Percentiles rank a stretch among this genome's conserved stretches.
These are phyloP conservation scores for Selenia dentaria DNA, from an alignment of 2,888 invertebrate species.

Conservation along the genomic window DNA sequence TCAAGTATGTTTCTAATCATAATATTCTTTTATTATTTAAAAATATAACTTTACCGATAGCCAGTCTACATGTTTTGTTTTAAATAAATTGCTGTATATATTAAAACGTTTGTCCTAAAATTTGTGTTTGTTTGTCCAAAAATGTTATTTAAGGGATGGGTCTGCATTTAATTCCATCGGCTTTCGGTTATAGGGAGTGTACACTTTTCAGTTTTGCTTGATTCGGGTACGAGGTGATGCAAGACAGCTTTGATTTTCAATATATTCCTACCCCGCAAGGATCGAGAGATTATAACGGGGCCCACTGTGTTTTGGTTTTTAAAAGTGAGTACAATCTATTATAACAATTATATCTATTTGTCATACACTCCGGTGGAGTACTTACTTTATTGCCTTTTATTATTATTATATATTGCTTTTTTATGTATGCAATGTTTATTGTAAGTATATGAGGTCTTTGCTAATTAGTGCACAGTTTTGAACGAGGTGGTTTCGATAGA, in stretches of 20 bases:
- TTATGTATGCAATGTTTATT: too few relatives aligned
- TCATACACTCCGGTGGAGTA: slow-evolving; percentile 36
- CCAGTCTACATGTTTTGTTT: background rate
- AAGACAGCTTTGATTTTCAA: slow-evolving; percentile 54
- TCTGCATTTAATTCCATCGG: slow-evolving; percentile 34
- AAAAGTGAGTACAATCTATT: slow-evolving; percentile 63
- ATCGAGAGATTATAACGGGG: slow-evolving; percentile 51
- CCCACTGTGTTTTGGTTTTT: slow-evolving; percentile 43
- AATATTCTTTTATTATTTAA: too few relatives aligned
- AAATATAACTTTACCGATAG: too few relatives aligned
- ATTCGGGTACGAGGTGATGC: slow-evolving; percentile 45
- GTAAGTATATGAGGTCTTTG: too few relatives aligned
- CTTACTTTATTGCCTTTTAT: too few relatives aligned
- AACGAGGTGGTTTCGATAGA: too few relatives aligned
- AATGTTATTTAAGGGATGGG: slow-evolving; percentile 35
- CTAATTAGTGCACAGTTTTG: too few relatives aligned
- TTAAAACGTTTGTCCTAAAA: too few relatives aligned
- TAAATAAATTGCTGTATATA: too few relatives aligned
- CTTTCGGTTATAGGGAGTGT: slow-evolving; percentile 51
- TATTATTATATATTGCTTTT: too few relatives aligned
- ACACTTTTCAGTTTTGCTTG: slow-evolving; percentile 50
- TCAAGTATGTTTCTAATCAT: too few relatives aligned
- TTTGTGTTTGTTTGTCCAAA: too few relatives aligned
- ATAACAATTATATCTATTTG: slow-evolving; percentile 42
- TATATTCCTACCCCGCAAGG: slow-evolving; percentile 36